Evolutionary conservation across 2,888 invertebrate genomes (phyloP), one percentile per base, ranked within the genome.

Genomic region (Clistopyga incitator): DNA sequence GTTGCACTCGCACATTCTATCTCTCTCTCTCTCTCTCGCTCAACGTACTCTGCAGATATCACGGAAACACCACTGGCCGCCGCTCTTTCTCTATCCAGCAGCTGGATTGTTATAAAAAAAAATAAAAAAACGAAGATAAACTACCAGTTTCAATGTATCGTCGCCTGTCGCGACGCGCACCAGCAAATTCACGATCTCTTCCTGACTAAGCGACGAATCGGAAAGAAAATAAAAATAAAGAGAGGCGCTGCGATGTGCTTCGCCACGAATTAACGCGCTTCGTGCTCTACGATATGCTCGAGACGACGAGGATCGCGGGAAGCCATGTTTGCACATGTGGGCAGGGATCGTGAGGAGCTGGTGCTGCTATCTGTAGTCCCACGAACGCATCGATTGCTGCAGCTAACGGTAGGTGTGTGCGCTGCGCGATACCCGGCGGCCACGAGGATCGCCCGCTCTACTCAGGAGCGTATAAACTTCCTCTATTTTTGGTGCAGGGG

Each of bases 251-350:
- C 6, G 18, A 18, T 6, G 61, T 45, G n/a, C n/a, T 29, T 65
- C 15, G 20, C 77, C 29, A 56, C 18, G 29, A 34, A 56, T 34
- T 15, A 77, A 68, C 54, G 64, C 20, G 70, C 15, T 13, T 61
- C 50, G 23, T 10, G 54, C 38, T 56, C 20, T 6, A 81, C 81
- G 84, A 84, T 85, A 85, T 82, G 84, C 47, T 84, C 72, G 75
- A 65, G 65, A 75, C 75, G 82, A 76, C 71, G 81, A 75, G 75
- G 71, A 85, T 81, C 81, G 78, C 78, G 81, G 82, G 86, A 84
- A 87, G 91, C 91, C 91, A 91, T 91, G 90, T 91, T 91, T 90
- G 90, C 87, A 90, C 90, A 90, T 91, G 90, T 91, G 91, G 91
- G 91, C 89, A 89, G 90, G 88, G 88, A 85, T 84, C 74, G 81